phyloP scores from a whole-genome alignment of 2,888 invertebrate genomes.

The Drosophila dives region DNA sequence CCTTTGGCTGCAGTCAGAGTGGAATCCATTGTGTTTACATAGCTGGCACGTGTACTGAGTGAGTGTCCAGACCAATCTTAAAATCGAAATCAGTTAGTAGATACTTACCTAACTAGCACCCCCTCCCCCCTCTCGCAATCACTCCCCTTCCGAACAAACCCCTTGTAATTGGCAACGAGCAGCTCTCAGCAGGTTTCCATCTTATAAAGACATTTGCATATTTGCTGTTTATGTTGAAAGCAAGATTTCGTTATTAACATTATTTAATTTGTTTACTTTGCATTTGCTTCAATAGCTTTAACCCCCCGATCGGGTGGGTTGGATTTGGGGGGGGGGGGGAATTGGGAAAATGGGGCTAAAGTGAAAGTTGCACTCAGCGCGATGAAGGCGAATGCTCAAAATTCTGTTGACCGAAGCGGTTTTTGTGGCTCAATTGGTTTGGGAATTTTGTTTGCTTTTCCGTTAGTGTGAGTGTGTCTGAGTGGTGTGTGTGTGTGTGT shows the following conservation, averaged over 20 bases:
- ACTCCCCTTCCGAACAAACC: not conserved
- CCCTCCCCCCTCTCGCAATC: too few species aligned
- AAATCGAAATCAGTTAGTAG: conserved; percentile 11
- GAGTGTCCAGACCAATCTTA: conserved; percentile 7
- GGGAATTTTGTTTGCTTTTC: conserved; percentile 44
- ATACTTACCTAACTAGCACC: not conserved
- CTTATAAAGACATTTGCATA: conserved; percentile 75
- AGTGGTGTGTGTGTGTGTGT: conserved; percentile 1
- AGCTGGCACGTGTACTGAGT: conserved; percentile 20
- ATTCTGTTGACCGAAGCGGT: conserved; percentile 74
- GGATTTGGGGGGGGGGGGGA: not conserved
- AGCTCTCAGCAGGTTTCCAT: conserved; percentile 61
- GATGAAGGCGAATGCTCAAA: conserved; percentile 30
- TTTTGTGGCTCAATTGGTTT: conserved; percentile 50
- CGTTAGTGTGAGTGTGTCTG: too few species aligned
- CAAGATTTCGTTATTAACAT: conserved; percentile 79
- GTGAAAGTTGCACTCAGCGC: conserved; percentile 57
- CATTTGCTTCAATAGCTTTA: conserved; percentile 45
- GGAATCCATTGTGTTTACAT: conserved; percentile 27
- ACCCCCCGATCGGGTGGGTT: not conserved
- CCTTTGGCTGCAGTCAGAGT: conserved; percentile 13
- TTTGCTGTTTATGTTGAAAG: conserved; percentile 77
- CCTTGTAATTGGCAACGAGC: conserved; percentile 34
- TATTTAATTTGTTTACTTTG: conserved; percentile 76
- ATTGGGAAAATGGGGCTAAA: conserved; percentile 9